Percentiles rank a stretch among this genome's conserved stretches.
Conservation (phyloP, 1,140 invertebrate genomes). For the Cydia amplana region DNA sequence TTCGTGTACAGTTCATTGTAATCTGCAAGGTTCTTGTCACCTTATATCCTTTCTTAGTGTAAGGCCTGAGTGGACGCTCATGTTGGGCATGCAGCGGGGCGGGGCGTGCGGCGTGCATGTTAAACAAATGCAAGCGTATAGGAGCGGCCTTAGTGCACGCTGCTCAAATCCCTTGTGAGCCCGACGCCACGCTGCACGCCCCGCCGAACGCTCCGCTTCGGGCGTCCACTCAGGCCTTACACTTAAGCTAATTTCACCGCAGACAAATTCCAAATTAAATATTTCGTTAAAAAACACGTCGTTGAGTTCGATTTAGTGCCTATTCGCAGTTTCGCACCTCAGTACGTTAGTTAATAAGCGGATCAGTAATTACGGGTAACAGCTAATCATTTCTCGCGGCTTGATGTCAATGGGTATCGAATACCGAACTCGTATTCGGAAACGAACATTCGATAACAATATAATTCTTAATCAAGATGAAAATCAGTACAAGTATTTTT, state of each 20-base stretch:
- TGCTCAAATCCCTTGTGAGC: too few relatives aligned
- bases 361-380: conserved; percentile 16
- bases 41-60: too few relatives aligned
- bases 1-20: not conserved
- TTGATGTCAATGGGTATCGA: not conserved
- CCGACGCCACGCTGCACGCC: too few relatives aligned
- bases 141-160: too few relatives aligned
- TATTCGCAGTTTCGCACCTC: conserved; percentile 17
- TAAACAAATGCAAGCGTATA: too few relatives aligned
- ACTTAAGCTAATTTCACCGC: not conserved
- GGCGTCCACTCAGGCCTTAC: too few relatives aligned
- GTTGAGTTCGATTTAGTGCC: conserved; percentile 20
- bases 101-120: too few relatives aligned
- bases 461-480: not conserved
- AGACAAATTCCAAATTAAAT: not conserved
- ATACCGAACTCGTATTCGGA: not conserved
- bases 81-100: too few relatives aligned
- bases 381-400: conserved; percentile 22
- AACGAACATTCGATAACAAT: not conserved
- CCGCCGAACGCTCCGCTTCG: too few relatives aligned
- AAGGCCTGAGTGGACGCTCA: too few relatives aligned
- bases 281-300: not conserved
- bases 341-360: conserved; percentile 28
- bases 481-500: too few relatives aligned
- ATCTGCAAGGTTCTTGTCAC: not conserved